Conservation (phyloP, 2,888 invertebrate genomes). For the Scaptomyza tumidula region DNA sequence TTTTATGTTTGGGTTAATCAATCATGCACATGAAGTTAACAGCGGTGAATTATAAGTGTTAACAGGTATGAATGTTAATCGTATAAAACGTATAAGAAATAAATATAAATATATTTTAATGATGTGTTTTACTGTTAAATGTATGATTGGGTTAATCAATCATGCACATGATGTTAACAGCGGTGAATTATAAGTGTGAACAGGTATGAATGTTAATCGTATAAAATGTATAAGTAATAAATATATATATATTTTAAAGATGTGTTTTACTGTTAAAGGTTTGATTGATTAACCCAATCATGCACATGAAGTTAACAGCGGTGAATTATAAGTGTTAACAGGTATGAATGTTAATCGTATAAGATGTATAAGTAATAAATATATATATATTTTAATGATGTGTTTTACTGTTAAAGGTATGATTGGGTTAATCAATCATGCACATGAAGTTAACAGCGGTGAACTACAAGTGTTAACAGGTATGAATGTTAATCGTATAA, state of each 20-base stretch:
- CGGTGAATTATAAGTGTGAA: slow-evolving; percentile 6
- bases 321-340: slow-evolving; percentile 7
- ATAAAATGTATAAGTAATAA: not conserved
- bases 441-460: slow-evolving; percentile 20
- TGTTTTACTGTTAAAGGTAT: too few relatives aligned
- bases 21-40: slow-evolving; percentile 15
- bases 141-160: too few relatives aligned
- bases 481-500: slow-evolving; percentile 1
- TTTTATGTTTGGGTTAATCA: slow-evolving; percentile 1
- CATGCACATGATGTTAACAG: too few relatives aligned
- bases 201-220: slow-evolving; percentile 3
- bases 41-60: slow-evolving; percentile 9
- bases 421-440: slow-evolving; percentile 4
- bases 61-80: slow-evolving; percentile 9
- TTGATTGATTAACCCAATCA: too few relatives aligned
- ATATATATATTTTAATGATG: too few relatives aligned
- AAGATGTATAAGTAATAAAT: too few relatives aligned
- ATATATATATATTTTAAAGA: not conserved
- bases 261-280: slow-evolving; percentile 14
- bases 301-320: slow-evolving; percentile 36
- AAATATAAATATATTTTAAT: too few relatives aligned
- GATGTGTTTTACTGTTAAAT: too few relatives aligned
- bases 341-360: slow-evolving; percentile 4
- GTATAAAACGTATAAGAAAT: too few relatives aligned
- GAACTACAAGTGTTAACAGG: slow-evolving; percentile 1